Evolutionary conservation across 2,888 invertebrate genomes (phyloP).

Genomic region (Andricus quercusramuli): DNA sequence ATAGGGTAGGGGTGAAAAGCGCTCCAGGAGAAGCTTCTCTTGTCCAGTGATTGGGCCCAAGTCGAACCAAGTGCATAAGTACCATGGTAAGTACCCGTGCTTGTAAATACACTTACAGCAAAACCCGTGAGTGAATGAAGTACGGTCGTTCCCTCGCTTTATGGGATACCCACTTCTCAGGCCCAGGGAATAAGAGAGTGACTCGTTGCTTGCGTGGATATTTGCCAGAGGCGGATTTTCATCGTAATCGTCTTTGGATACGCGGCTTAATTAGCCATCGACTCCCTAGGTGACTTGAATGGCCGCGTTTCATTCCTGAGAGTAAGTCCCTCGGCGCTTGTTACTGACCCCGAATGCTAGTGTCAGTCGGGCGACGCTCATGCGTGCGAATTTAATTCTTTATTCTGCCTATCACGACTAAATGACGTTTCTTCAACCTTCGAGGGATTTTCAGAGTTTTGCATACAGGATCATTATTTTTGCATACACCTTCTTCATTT

Average conservation of each 20-base stretch:
- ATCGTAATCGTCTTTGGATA: slow-evolving; percentile 51
- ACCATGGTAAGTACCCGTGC: slow-evolving; percentile 53
- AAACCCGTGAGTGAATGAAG: slow-evolving; percentile 50
- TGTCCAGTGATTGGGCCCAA: slow-evolving; percentile 44
- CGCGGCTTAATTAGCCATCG: slow-evolving; percentile 60
- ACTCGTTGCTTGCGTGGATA: slow-evolving; percentile 45
- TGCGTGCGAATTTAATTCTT: slow-evolving; percentile 10
- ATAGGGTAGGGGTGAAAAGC: not conserved
- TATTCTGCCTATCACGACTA: not conserved
- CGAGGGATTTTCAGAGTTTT: not conserved
- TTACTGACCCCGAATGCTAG: slow-evolving; percentile 28
- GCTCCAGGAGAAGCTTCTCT: slow-evolving; percentile 34
- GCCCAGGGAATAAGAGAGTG: slow-evolving; percentile 38
- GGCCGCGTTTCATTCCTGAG: slow-evolving; percentile 47
- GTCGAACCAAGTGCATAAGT: slow-evolving; percentile 43
- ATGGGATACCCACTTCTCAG: slow-evolving; percentile 54
- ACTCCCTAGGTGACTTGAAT: slow-evolving; percentile 58
- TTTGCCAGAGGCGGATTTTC: slow-evolving; percentile 46
- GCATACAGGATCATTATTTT: not conserved
- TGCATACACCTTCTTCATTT: too few relatives aligned
- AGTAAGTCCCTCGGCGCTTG: slow-evolving; percentile 20
- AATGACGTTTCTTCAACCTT: slow-evolving; percentile 28
- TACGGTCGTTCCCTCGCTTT: slow-evolving; percentile 58
- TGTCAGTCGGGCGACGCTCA: slow-evolving; percentile 23
- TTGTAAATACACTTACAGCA: slow-evolving; percentile 59